These are phyloP conservation scores for Heliconius himera DNA, from an alignment of 1,140 invertebrate genomes.

Conservation along the genomic window DNA sequence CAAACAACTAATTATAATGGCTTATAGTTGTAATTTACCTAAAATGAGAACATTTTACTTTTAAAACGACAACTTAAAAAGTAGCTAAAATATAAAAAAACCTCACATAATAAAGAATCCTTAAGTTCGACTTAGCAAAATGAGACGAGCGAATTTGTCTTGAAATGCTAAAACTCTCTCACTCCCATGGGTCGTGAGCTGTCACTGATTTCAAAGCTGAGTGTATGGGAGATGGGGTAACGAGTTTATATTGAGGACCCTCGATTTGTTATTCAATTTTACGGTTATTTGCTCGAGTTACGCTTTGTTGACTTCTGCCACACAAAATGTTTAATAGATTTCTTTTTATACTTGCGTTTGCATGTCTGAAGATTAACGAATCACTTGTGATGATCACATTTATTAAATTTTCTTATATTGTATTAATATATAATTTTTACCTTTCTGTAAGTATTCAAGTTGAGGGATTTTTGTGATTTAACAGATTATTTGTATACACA, in stretches of 20 bases:
- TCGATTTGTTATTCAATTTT: slow-evolving; percentile 29
- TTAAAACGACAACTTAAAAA: no score
- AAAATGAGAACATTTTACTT: no score
- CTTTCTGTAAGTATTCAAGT: no score
- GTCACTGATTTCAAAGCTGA: slow-evolving; percentile 22
- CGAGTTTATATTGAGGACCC: slow-evolving; percentile 12
- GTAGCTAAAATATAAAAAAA: neutral
- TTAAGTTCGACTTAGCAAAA: neutral
- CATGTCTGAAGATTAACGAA: neutral
- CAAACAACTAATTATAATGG: no score
- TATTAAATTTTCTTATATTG: no score
- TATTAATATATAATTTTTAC: no score
- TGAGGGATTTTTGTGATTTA: no score
- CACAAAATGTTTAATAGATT: neutral
- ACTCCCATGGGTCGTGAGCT: slow-evolving; percentile 24
- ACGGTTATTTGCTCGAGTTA: slow-evolving; percentile 21
- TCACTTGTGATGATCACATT: neutral
- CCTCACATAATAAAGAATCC: neutral
- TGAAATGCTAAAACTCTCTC: neutral
- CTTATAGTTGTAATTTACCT: no score
- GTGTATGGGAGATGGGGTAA: slow-evolving; percentile 18
- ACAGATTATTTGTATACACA: no score
- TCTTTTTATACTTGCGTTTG: neutral
- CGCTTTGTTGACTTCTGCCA: slow-evolving; percentile 17
- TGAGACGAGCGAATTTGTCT: neutral